Conservation (phyloP, 2,113 vertebrate species). For the Lophura nycthemera region DNA sequence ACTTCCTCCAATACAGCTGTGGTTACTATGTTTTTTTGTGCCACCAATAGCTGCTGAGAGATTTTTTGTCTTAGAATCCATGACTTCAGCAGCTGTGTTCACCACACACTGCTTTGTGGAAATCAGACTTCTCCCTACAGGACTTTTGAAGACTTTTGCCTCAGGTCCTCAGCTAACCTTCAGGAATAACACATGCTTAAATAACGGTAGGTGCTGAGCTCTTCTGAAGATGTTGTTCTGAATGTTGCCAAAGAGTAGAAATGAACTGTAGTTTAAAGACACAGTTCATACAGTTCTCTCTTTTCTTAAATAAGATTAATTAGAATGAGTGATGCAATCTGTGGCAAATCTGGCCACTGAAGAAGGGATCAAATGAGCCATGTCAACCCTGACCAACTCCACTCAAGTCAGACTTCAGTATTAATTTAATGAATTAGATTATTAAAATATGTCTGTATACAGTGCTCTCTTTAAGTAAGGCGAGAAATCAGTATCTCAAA, state of each 20-base stretch:
- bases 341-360: background rate
- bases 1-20: background rate
- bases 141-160: background rate
- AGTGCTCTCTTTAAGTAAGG: background rate
- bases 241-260: background rate
- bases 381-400: background rate
- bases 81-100: background rate
- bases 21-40: background rate
- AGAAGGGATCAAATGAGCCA: background rate
- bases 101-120: background rate
- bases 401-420: background rate
- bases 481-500: background rate
- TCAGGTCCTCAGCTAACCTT: background rate
- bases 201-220: background rate
- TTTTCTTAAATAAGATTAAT: background rate
- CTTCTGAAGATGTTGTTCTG: background rate
- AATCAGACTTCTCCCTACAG: background rate
- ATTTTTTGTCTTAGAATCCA: background rate
- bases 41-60: background rate
- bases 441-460: background rate
- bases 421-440: background rate
- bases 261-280: background rate
- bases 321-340: background rate
- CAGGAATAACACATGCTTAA: fast-evolving
- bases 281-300: background rate